phyloP scores from a whole-genome alignment of 2,113 vertebrate species.

The Tachysurus vachellii region DNA sequence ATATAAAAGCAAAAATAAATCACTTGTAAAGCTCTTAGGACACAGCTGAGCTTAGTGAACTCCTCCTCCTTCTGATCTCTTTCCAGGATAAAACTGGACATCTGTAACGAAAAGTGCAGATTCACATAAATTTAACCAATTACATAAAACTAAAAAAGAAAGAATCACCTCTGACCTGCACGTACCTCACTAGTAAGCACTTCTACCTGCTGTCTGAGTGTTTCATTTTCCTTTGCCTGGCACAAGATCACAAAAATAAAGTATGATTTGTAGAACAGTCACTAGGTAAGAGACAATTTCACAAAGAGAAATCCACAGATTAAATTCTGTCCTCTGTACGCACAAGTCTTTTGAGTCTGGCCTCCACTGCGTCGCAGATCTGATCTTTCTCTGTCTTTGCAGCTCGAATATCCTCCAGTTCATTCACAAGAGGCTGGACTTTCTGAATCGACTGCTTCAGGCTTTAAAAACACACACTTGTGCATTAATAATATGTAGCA shows the following conservation, averaged over 20 bases:
- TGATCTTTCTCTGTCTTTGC: slow-evolving; percentile 30
- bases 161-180: too few relatives aligned
- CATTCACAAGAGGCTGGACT: slow-evolving; percentile 34
- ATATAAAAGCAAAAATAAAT: not conserved
- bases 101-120: slow-evolving; percentile 14
- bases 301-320: not conserved
- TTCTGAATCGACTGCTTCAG: slow-evolving; percentile 35
- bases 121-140: not conserved
- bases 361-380: not conserved
- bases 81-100: slow-evolving; percentile 15
- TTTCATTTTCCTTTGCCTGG: slow-evolving; percentile 49
- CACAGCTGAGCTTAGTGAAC: slow-evolving; percentile 21
- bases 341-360: slow-evolving; percentile 38
- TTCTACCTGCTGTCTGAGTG: slow-evolving; percentile 30
- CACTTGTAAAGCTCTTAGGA: slow-evolving; percentile 30
- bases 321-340: not conserved
- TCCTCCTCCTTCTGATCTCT: slow-evolving; percentile 22
- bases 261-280: not conserved
- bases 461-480: slow-evolving; percentile 33
- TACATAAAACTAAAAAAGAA: not conserved
- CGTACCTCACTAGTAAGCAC: slow-evolving; percentile 41
- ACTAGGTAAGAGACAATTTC: not conserved
- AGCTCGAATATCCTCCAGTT: slow-evolving; percentile 33
- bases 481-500: not conserved
- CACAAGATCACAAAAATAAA: not conserved